Conservation (phyloP, 2,797 vertebrate genomes). For the Rhincodon typus region DNA sequence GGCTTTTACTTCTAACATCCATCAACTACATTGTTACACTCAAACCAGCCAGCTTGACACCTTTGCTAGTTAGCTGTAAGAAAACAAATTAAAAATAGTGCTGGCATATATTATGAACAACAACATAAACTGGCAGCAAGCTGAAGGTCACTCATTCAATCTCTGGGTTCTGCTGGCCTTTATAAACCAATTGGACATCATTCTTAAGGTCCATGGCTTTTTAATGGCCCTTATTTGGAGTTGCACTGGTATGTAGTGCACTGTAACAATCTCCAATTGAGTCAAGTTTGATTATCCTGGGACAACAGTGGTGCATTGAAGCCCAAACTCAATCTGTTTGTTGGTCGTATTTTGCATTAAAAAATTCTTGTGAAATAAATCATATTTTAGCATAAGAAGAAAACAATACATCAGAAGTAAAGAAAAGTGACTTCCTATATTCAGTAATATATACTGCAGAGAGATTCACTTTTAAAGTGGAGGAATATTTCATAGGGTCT, state of each 20-base stretch:
- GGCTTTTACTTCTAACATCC: neutral
- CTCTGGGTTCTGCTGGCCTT: neutral
- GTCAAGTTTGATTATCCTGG: neutral
- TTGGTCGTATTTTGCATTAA: neutral
- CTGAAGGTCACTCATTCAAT: neutral
- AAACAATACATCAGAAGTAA: neutral
- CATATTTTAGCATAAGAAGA: neutral
- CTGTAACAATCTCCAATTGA: neutral
- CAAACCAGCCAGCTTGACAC: neutral
- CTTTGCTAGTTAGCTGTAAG: neutral
- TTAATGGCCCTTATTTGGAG: neutral
- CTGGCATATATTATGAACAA: neutral
- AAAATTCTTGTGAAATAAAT: neutral
- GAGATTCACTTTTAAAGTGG: neutral
- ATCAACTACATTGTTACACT: neutral
- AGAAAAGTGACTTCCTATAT: neutral
- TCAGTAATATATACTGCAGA: too few relatives aligned
- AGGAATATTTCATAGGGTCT: neutral
- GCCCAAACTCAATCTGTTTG: neutral
- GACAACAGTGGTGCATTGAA: neutral
- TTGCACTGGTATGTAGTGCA: neutral
- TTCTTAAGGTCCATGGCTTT: neutral
- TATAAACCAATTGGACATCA: neutral
- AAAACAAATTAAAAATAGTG: conserved; percentile 28
- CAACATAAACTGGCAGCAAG: neutral